Evolutionary conservation across 2,797 vertebrate genomes (phyloP), one percentile per base, ranked within the genome.

Genomic region (Acrocephalus scirpaceus): DNA sequence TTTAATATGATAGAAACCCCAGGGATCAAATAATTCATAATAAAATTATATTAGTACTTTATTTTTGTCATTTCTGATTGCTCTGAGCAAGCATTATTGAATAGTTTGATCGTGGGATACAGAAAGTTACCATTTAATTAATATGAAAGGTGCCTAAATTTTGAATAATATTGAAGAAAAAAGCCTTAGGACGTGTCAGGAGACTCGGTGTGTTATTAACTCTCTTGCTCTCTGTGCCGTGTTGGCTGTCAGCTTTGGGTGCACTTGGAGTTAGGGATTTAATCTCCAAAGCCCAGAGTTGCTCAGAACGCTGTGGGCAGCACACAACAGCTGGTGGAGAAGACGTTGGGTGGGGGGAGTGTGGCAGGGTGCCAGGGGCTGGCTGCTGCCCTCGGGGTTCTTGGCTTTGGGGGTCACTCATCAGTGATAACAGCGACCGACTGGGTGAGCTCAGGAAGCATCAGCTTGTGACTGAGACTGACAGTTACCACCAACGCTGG

Each of bases 91-190:
- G 90, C 42, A 8, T 92, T 95, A 96, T 95, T 96, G 94, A 94
- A 93, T 93, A 88, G 95, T 91, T 95, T 96, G 96, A 95, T 96
- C 34, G 2, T 66, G 76, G 79, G 82, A 94, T 93, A 94, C 91
- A 96, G 95, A 94, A 95, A 95, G 92, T 96, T 96, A 66, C 95
- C 95, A 93, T 96, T 96, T 97, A 96, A 97, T 97, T 97, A 97
- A 88, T 93, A 94, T 75, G 81, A 96, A 93, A 91, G 94, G 82
- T 88, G 92, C 93, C 95, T 91, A 95, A 76, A 95, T 92, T 96
- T 96, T 96, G 93, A 97, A 93, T 96, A 95, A 95, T 90, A 90
- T 73, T 78, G 89, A 94, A 88, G 89, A 84, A 95, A 95, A 95
- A 91, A 92, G 91, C 92, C 95, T 92, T 58, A 96, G 95, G 95